These are phyloP conservation scores for Malurus cyaneus DNA, from an alignment of 2,113 vertebrate genomes.

Conservation along the genomic window DNA sequence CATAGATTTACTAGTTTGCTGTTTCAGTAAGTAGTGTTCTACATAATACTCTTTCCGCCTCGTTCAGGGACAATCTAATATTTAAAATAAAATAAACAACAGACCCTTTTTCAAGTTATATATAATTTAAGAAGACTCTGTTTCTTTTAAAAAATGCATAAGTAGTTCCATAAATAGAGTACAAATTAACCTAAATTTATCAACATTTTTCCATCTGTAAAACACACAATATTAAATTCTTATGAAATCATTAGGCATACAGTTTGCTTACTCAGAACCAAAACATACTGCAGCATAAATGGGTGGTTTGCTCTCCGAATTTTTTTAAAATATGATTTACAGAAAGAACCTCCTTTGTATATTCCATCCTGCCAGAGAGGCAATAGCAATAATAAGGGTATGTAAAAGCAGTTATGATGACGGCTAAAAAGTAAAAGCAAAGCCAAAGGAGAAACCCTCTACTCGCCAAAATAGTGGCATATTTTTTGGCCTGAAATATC, in stretches of 20 bases:
- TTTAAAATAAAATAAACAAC: constrained; percentile 65
- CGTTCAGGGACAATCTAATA: constrained; percentile 34
- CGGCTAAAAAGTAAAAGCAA: background rate
- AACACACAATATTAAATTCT: constrained; percentile 65
- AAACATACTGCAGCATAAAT: constrained; percentile 27
- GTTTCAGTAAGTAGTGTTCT: constrained; percentile 36
- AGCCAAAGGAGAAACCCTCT: background rate
- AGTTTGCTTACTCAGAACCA: constrained; percentile 47
- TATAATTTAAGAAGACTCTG: constrained; percentile 57
- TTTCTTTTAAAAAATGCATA: constrained; percentile 66
- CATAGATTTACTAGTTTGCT: constrained; percentile 38
- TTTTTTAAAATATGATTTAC: background rate
- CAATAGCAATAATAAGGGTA: background rate
- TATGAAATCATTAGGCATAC: constrained; percentile 60
- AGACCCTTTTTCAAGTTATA: constrained; percentile 48
- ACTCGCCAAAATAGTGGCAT: background rate
- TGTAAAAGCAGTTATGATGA: background rate
- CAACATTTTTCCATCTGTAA: constrained; percentile 62
- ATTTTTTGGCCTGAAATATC: constrained; percentile 7
- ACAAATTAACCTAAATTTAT: constrained; percentile 66
- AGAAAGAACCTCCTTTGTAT: background rate
- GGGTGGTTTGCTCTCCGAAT: background rate
- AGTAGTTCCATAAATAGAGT: constrained; percentile 59
- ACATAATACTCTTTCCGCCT: constrained; percentile 24
- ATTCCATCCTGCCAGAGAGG: background rate